Base-by-base conservation (phyloP, 2,888 invertebrate genomes). In the Hypomecis punctinalis region DNA sequence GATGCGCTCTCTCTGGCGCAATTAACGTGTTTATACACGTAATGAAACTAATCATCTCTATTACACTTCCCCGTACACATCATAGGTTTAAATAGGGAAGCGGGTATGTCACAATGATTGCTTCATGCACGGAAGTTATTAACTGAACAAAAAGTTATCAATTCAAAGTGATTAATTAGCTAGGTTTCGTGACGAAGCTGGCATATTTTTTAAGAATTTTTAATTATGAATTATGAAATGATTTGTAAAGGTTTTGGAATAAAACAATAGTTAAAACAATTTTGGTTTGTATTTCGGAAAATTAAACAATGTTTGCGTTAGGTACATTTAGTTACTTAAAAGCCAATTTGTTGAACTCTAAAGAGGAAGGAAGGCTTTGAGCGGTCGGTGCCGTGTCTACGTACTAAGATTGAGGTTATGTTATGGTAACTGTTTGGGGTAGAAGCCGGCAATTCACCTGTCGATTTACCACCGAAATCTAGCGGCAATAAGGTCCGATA, bases 371-470 rank as follows among this genome's bases (percentile, higher is more conserved):
- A 56, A 58, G 48, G 60, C 69, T 75, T 82, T 78, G 79, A 80
- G 83, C 88, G 85, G 83, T 85, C 87, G 87, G 84, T 85, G 80
- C 80, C 82, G 83, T 84, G 84, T 82, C 82, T 87, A 86, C 85
- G 80, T 87, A 88, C 82, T 81, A 74, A 83, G 78, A 83, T 89
- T 90, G 90, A 92, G 93, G 93, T 92, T 93, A 93, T 93, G 92
- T 93, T 93, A 89, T 93, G 89, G 91, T 91, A 87, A 85, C 86
- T 85, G 85, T 89, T 89, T 83, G 82, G 80, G 79, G 80, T 79
- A 86, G 83, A 89, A 86, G 86, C 88, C 90, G 90, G 86, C 77
- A 75, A 76, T 71, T 68, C 72, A 69, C 68, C 68, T 76, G 72
- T 40, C 76, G 77, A 88, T 82, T 81, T 80, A 64, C 73, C 74